These are phyloP conservation scores for Dysmachus trigonus DNA, from an alignment of 2,888 invertebrate genomes.

Conservation along the genomic window DNA sequence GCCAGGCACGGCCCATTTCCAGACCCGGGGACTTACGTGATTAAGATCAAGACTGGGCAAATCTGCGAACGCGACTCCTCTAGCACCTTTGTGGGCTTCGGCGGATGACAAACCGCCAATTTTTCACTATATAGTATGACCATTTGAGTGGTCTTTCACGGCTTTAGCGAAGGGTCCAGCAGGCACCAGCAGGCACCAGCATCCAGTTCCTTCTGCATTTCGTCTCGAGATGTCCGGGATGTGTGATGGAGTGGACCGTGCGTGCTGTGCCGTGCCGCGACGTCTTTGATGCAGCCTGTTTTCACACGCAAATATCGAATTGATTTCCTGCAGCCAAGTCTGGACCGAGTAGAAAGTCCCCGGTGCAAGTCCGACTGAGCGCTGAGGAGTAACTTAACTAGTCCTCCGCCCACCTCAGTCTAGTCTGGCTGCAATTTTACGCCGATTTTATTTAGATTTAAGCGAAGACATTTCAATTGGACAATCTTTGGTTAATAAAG, in stretches of 20 bases:
- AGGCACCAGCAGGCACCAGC: no score
- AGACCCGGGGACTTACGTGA: not conserved
- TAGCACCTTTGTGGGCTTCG: constrained; percentile 8
- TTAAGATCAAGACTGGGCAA: constrained; percentile 15
- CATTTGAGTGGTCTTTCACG: not conserved
- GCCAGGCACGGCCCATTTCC: not conserved
- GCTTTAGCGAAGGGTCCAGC: not conserved
- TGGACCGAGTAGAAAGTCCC: not conserved
- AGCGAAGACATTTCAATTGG: constrained; percentile 16
- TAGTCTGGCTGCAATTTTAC: not conserved
- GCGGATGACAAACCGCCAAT: constrained; percentile 21
- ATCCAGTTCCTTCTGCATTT: not conserved
- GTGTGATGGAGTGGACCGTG: not conserved
- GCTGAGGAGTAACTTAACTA: not conserved
- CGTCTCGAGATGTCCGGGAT: not conserved
- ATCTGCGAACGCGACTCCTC: not conserved
- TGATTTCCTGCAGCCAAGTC: not conserved
- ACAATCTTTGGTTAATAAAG: not conserved
- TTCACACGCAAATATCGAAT: constrained; percentile 19
- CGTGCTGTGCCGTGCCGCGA: not conserved
- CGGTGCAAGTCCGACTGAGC: not conserved
- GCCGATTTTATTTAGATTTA: constrained; percentile 12
- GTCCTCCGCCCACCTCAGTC: not conserved
- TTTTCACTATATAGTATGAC: not conserved
- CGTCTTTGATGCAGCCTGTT: not conserved